Evolutionary conservation across 2,888 invertebrate species (phyloP), one percentile per base, ranked within the genome.

Genomic region (Electrophaes corylata): DNA sequence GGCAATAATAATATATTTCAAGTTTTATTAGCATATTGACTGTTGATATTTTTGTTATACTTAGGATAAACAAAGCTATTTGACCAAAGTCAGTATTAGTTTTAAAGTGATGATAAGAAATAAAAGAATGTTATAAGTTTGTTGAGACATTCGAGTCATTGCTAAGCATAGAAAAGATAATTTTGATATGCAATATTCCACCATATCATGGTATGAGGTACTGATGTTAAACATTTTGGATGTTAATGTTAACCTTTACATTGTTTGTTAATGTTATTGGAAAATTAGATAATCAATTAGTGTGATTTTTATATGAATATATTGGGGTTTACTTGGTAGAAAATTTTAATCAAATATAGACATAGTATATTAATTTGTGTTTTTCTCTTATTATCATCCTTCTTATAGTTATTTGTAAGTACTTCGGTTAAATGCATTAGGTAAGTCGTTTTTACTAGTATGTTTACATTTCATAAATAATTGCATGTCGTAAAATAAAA

Each of bases 51-150:
- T 83, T 86, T 91, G 89, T 89, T 89, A 81, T 87, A 80, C 83
- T 37, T 91, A 91, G 91, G 90, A 85, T 91, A 87, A 66, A 90
- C 90, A 87, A 89, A 90, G 91, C 91, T 91, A 90, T 90, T 88
- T 89, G 91, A 91, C 91, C 91, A 91, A 91, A 91, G 91, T 91
- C 91, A 91, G 91, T 91, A 91, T 91, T 91, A 91, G 91, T 88
- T 85, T 81, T 83, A 84, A 85, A 78, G 84, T 83, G 89, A 83
- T 83, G 82, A 77, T 83, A 81, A 78, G 73, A 77, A 75, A 73
- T 64, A 69, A 59, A 65, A 75, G 73, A 70, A 79, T 81, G 82
- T 79, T 78, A 78, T 81, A 81, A 79, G 81, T 83, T 86, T 85
- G 79, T 86, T 79, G 72, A 76, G 74, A 72, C 75, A 73, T 76